Evolutionary conservation across 2,888 invertebrate genomes (phyloP).

Genomic region (Morinoia aosen): DNA sequence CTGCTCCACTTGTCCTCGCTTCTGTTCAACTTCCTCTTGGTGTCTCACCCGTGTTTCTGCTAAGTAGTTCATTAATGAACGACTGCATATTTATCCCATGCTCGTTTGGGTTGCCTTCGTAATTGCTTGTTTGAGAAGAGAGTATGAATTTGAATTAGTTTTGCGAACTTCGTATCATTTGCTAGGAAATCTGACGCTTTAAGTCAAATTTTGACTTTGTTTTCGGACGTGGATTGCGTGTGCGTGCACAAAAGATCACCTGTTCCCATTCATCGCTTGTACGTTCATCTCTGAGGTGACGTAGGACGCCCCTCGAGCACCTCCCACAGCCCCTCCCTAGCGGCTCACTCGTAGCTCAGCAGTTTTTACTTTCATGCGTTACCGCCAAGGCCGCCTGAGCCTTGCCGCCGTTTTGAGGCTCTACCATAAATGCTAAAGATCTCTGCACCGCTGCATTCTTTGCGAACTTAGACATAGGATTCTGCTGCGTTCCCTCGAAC

Average conservation of each 20-base stretch:
- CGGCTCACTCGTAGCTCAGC: slow-evolving; percentile 20
- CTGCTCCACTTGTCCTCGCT: background rate
- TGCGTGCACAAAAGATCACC: background rate
- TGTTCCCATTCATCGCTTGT: background rate
- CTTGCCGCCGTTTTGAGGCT: slow-evolving; percentile 43
- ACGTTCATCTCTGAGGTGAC: background rate
- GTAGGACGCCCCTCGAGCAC: background rate
- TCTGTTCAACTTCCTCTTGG: no score
- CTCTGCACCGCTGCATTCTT: background rate
- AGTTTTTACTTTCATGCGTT: slow-evolving; percentile 52
- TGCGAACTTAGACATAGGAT: background rate
- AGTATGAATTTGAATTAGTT: background rate
- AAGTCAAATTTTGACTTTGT: background rate
- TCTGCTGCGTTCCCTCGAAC: background rate
- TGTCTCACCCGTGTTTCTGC: no score
- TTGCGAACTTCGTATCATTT: background rate
- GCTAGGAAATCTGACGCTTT: background rate
- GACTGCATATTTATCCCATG: no score
- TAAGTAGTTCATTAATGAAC: no score
- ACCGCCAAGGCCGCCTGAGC: background rate
- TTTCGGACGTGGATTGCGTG: background rate
- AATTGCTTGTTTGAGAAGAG: background rate
- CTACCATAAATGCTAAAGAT: slow-evolving; percentile 30
- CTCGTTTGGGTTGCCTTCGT: no score
- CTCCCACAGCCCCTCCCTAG: slow-evolving; percentile 6